phyloP scores from a whole-genome alignment of 2,797 vertebrate species.

The Phrynocephalus forsythii region DNA sequence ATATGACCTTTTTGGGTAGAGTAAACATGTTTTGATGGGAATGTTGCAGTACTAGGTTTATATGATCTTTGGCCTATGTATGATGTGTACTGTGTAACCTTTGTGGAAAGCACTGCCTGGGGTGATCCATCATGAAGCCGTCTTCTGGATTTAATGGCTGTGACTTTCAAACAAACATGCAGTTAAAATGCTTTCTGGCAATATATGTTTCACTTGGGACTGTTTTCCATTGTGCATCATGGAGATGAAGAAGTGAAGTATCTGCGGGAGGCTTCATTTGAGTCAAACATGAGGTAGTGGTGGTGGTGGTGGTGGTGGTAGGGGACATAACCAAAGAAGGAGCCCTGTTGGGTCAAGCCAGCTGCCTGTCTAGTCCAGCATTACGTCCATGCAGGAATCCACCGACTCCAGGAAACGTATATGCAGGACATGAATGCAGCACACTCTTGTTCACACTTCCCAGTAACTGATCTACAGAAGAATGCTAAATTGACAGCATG shows the following conservation, averaged over 20 bases:
- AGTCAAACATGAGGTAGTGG: neutral
- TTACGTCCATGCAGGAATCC: neutral
- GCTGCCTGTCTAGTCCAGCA: neutral
- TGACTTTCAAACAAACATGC: constrained; percentile 25
- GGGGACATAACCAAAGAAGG: neutral
- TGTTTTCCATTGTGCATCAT: neutral
- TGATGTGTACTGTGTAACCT: constrained; percentile 16
- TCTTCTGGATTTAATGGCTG: constrained; percentile 41
- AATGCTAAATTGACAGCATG: neutral
- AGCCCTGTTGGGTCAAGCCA: neutral
- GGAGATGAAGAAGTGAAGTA: constrained; percentile 14
- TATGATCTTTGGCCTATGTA: constrained; percentile 26
- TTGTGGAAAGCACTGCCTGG: constrained; percentile 34
- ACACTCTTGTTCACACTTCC: neutral
- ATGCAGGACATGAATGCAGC: neutral
- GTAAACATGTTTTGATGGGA: constrained; percentile 35
- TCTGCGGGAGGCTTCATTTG: neutral
- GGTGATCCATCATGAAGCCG: constrained; percentile 36
- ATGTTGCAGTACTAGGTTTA: constrained; percentile 28
- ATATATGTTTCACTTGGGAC: constrained; percentile 33
- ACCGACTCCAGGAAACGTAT: neutral
- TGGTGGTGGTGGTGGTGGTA: too few species aligned
- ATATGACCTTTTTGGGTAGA: constrained; percentile 37
- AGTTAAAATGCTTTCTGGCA: constrained; percentile 38
- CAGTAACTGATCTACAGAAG: neutral